Percentiles rank a stretch among this genome's conserved stretches.
Conservation (phyloP, 2,113 vertebrate genomes). For the Sialia sialis region DNA sequence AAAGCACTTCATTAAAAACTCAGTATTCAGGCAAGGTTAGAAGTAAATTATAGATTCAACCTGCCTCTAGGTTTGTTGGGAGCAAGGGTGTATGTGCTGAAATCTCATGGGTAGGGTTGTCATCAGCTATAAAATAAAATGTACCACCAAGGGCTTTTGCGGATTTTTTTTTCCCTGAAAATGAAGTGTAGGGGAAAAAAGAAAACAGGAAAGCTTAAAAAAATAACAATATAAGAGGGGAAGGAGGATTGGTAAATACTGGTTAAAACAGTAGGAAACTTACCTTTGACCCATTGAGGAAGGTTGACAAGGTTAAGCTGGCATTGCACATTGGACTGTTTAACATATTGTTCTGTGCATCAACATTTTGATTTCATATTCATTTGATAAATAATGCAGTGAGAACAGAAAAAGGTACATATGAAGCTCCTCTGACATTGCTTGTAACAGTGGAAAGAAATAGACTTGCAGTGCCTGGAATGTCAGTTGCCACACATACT, state of each 20-base stretch:
- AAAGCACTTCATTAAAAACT: slow-evolving; percentile 34
- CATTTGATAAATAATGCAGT: slow-evolving; percentile 64
- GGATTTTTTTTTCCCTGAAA: background rate
- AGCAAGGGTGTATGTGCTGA: background rate
- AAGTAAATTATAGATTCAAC: slow-evolving; percentile 49
- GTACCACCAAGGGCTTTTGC: background rate
- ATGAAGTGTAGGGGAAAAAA: background rate
- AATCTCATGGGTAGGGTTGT: slow-evolving; percentile 20
- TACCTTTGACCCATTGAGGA: background rate
- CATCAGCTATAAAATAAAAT: slow-evolving; percentile 27
- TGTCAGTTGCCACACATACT: slow-evolving; percentile 30
- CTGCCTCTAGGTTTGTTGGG: slow-evolving; percentile 5
- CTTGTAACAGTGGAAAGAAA: slow-evolving; percentile 20
- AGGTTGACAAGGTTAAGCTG: background rate
- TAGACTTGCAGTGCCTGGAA: background rate
- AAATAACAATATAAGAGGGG: background rate
- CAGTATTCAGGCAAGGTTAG: slow-evolving; percentile 18
- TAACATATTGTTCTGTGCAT: slow-evolving; percentile 39
- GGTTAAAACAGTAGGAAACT: background rate
- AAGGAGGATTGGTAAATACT: background rate
- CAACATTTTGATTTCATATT: slow-evolving; percentile 45
- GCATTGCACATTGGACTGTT: background rate
- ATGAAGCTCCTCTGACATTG: slow-evolving; percentile 41
- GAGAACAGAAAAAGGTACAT: slow-evolving; percentile 52
- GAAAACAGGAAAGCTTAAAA: background rate